These are phyloP conservation scores for Pygoscelis adeliae DNA, from an alignment of 2,113 vertebrate species.

Conservation along the genomic window DNA sequence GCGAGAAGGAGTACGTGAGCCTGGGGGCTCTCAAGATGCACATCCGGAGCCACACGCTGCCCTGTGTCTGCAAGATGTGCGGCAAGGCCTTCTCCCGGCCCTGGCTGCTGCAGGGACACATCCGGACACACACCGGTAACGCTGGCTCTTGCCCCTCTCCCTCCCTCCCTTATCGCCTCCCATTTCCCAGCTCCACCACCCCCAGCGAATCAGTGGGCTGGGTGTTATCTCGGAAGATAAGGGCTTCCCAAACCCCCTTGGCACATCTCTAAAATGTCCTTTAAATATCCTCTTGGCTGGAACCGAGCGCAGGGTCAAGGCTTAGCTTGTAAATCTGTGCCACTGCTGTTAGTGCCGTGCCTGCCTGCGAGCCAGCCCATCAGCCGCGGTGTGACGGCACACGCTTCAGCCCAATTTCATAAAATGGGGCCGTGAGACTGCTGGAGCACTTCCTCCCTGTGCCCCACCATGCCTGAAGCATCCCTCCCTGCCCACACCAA, in stretches of 20 bases:
- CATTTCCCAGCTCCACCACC: background rate
- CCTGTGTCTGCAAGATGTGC: conserved; percentile 95
- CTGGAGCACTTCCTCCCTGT: accelerated
- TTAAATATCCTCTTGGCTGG: conserved; percentile 40
- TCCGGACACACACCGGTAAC: conserved; percentile 95
- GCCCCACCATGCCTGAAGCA: accelerated
- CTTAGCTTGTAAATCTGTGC: background rate
- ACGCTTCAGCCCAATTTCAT: accelerated
- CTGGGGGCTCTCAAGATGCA: conserved; percentile 98
- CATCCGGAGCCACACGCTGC: conserved; percentile 96
- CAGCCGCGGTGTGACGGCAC: accelerated
- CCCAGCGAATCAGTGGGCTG: background rate
- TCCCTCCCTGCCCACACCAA: background rate
- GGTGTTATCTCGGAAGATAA: conserved; percentile 35
- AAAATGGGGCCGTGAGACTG: accelerated
- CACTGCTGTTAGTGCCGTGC: accelerated
- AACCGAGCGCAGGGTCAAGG: background rate
- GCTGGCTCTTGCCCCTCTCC: background rate
- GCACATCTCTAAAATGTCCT: conserved; percentile 39
- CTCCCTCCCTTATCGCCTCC: background rate
- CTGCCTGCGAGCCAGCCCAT: accelerated
- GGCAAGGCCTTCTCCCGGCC: conserved; percentile 97
- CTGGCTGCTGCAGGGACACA: conserved; percentile 96
- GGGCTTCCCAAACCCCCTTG: conserved; percentile 44
- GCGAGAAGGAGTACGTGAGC: conserved; percentile 94